These are phyloP conservation scores for Pogonus chalceus DNA, from an alignment of 1,140 invertebrate genomes.

Conservation along the genomic window DNA sequence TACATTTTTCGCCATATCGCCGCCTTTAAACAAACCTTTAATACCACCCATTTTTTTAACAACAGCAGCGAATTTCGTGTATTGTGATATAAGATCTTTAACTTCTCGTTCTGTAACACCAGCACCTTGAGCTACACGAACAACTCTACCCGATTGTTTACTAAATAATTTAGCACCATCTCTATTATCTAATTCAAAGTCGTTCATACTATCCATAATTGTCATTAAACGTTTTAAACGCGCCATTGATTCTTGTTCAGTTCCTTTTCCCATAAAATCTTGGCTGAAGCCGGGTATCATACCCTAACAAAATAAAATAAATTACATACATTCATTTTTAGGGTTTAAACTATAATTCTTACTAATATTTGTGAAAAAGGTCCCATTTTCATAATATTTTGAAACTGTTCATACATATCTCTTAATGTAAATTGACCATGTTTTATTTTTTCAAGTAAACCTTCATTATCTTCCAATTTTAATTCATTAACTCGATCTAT, in stretches of 20 bases:
- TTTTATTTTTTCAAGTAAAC: constrained; percentile 96
- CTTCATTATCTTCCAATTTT: constrained; percentile 98
- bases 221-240: constrained; percentile 97
- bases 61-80: constrained; percentile 98
- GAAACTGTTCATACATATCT: constrained; percentile 99
- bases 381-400: constrained; percentile 99
- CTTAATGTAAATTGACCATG: constrained; percentile 97
- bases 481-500: constrained; percentile 99
- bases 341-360: no score
- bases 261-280: constrained; percentile 97
- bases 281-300: constrained; percentile 99
- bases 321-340: no score
- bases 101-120: constrained; percentile 95
- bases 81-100: constrained; percentile 94
- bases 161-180: constrained; percentile 97
- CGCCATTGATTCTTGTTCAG: constrained; percentile 97
- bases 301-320: constrained; percentile 70
- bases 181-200: constrained; percentile 89
- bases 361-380: constrained; percentile 99
- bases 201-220: constrained; percentile 99
- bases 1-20: constrained; percentile 97
- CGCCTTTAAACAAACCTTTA: constrained; percentile 96
- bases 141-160: constrained; percentile 77
- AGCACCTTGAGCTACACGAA: constrained; percentile 87
- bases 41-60: constrained; percentile 99